Conservation (phyloP, 2,797 vertebrate genomes). For the Anguilla pacifica region DNA sequence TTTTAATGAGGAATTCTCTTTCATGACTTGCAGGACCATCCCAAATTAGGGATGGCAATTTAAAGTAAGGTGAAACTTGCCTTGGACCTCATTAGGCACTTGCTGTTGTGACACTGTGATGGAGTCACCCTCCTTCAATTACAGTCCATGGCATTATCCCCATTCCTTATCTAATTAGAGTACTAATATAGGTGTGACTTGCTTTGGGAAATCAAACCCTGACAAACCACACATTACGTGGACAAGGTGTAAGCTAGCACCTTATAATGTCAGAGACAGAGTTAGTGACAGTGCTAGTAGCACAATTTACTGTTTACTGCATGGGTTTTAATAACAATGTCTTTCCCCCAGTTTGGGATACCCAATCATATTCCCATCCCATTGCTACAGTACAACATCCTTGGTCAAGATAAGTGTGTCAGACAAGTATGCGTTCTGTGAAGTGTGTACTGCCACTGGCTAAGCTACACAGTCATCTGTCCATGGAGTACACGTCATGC, state of each 20-base stretch:
- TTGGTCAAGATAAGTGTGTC: too few relatives aligned
- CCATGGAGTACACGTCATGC: too few relatives aligned
- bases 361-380: too few relatives aligned
- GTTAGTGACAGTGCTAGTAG: neutral
- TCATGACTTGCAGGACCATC: neutral
- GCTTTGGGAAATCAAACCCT: neutral
- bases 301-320: neutral
- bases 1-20: conserved; percentile 3
- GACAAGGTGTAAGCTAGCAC: neutral
- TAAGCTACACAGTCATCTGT: too few relatives aligned
- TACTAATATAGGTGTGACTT: neutral
- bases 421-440: too few relatives aligned
- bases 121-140: neutral
- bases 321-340: neutral
- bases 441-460: too few relatives aligned
- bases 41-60: conserved; percentile 18
- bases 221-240: neutral
- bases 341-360: too few relatives aligned
- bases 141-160: neutral
- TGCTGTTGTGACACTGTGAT: neutral
- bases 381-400: too few relatives aligned
- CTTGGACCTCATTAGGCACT: neutral
- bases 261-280: neutral
- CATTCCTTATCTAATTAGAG: neutral
- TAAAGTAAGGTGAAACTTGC: conserved; percentile 31